A percentile compares a stretch with the other conserved stretches of the same genome.
phyloP scores from a whole-genome alignment of 2,797 vertebrate species.

The Buphagus erythrorhynchus region DNA sequence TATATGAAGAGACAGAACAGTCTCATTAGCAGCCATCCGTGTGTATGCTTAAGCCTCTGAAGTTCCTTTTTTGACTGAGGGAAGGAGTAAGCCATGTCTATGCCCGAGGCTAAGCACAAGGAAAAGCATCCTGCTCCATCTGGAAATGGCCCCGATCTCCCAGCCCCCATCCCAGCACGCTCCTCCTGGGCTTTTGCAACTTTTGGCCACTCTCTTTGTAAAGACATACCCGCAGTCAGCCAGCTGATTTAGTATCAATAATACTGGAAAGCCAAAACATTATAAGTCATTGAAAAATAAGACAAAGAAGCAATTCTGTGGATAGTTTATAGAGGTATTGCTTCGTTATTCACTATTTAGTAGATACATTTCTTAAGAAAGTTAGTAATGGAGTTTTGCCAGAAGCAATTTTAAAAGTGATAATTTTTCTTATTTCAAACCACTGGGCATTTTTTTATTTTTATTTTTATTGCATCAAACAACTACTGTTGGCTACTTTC shows the following conservation, averaged over 20 bases:
- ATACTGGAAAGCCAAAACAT: background rate
- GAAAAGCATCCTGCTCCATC: background rate
- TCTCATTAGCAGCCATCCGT: background rate
- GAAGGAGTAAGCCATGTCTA: background rate
- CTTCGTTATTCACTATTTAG: background rate
- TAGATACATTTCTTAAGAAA: background rate
- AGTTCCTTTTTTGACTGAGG: background rate
- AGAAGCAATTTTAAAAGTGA: background rate
- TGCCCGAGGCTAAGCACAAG: conserved; percentile 1
- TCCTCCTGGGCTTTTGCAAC: background rate
- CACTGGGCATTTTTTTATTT: background rate
- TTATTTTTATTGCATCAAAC: background rate
- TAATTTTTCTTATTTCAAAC: background rate
- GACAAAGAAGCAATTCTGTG: background rate
- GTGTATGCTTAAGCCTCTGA: background rate
- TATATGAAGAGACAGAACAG: background rate
- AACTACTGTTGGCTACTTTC: background rate
- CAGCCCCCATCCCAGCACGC: background rate
- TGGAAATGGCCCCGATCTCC: background rate
- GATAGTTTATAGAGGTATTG: background rate
- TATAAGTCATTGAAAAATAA: background rate
- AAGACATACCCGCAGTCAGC: background rate
- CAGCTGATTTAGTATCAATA: background rate
- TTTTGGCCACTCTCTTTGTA: background rate
- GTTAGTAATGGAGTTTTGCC: background rate